Percentiles rank a stretch among this genome's conserved stretches.
Conservation (phyloP, 2,797 vertebrate genomes). For the Manis crassicaudata region DNA sequence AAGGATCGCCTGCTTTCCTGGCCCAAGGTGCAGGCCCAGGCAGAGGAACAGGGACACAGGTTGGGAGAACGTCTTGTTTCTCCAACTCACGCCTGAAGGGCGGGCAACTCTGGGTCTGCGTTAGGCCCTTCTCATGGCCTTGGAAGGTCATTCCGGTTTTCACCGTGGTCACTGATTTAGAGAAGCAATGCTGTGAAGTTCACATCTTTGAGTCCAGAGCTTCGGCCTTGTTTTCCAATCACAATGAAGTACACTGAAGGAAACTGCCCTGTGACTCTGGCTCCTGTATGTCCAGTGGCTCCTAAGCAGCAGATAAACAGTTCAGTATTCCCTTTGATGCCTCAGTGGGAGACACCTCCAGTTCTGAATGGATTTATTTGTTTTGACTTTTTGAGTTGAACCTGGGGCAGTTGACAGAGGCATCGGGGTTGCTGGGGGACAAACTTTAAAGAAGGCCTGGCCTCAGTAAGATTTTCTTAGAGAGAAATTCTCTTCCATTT, state of each 20-base stretch:
- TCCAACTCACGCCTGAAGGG: not conserved
- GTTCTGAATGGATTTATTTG: not conserved
- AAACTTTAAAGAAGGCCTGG: not conserved
- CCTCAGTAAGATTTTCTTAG: not conserved
- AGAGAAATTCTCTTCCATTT: not conserved
- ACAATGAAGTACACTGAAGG: no score
- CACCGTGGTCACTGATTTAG: not conserved
- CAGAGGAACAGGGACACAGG: not conserved
- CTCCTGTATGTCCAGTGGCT: not conserved
- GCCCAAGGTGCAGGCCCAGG: no score
- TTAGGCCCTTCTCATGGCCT: not conserved
- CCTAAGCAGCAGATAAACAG: not conserved
- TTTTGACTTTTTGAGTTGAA: not conserved
- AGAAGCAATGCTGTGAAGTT: not conserved
- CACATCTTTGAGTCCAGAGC: not conserved
- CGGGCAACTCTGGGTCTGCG: not conserved
- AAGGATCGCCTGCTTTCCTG: not conserved
- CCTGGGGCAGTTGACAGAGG: not conserved
- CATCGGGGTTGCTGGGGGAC: not conserved
- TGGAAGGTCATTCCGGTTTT: accelerated
- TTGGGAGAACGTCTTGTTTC: not conserved
- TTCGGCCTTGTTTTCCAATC: not conserved
- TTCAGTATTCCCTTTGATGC: not conserved
- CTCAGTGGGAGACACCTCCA: not conserved
- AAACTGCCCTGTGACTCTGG: no score